Conservation (phyloP, 2,113 vertebrate genomes). For the Phaetusa simplex region DNA sequence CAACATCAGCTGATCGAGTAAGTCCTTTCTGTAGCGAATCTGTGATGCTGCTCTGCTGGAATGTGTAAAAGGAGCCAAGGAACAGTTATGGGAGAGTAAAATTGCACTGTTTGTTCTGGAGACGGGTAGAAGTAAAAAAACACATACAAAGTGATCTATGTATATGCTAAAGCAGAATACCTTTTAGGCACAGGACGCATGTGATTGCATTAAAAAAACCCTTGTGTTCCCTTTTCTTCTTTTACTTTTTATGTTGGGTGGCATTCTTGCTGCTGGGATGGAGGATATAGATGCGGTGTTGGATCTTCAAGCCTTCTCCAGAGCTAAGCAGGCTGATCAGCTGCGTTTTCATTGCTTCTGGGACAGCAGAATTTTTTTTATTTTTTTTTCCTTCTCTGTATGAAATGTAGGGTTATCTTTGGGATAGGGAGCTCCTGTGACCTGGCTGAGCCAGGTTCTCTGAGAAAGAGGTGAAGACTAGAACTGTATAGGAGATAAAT, state of each 20-base stretch:
- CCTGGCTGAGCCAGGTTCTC: background rate
- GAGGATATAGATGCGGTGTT: background rate
- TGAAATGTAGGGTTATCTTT: background rate
- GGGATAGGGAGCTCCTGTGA: background rate
- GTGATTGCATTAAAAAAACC: background rate
- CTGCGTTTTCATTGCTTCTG: background rate
- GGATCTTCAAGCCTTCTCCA: background rate
- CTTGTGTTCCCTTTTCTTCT: background rate
- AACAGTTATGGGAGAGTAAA: constrained; percentile 49
- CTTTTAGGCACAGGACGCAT: background rate
- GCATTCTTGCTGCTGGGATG: background rate
- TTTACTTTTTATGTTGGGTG: background rate
- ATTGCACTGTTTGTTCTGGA: constrained; percentile 45
- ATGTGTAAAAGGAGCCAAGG: constrained; percentile 42
- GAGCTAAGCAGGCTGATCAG: background rate
- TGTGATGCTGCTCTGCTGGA: constrained; percentile 10
- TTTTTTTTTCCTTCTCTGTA: too few species aligned
- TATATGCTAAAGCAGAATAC: background rate
- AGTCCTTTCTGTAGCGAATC: background rate
- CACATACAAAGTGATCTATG: background rate
- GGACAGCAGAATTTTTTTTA: background rate
- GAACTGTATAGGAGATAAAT: background rate
- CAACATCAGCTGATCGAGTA: background rate
- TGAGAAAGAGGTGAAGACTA: background rate
- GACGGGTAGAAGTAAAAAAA: background rate